Base-by-base conservation (phyloP, 37 sponge, comb jelly and placozoan species). In the Chondrosia reniformis region DNA sequence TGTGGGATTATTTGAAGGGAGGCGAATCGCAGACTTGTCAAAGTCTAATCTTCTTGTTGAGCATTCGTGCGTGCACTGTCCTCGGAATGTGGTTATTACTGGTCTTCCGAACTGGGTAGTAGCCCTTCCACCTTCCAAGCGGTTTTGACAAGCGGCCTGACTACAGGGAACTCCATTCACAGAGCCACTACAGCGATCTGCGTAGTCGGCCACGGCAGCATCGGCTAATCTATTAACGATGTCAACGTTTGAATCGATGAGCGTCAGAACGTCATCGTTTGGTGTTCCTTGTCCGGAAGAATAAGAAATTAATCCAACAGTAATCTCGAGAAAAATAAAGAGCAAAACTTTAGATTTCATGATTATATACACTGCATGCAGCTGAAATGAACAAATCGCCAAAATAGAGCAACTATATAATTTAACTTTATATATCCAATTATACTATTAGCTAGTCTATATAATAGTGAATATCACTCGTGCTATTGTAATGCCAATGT, bases 51-150 rank as follows among this genome's bases (percentile, higher is more conserved):
- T 19, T 40, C 72, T 69, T 2, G 1, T 40, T 24, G 72, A 39
- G 36, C 72, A 69, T 24, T 1, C n/a, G 5, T 69, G 72, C 15
- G 42, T 38, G 42, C 72, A 69, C 19, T 69, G 39, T 36, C 72
- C 72, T 38, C 22, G 72, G 22, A 69, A 69, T 13, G 72, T 69
- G 15, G 72, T 69, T 24, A 69, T 34, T 2, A 0, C 8, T 2
- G 25, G 4, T 13, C 41, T 69, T 40, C 72, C 72, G 22, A 34
- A 69, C 6, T 40, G 8, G 25, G 15, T 37, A 25, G 44, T 40
- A 38, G 10, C 5, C 21, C 36, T 43, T 6, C 7, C 36, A 1
- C 43, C 36, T 2, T 6, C 42, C 3, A 38, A 40, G 8, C 12
- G 38, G 43, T 40, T 69, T 25, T 39, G 39, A 6, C 72, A 69